A percentile compares a stretch with the other conserved stretches of the same genome.
Conservation (phyloP, 2,888 invertebrate genomes). For the Chrysolina haemoptera region DNA sequence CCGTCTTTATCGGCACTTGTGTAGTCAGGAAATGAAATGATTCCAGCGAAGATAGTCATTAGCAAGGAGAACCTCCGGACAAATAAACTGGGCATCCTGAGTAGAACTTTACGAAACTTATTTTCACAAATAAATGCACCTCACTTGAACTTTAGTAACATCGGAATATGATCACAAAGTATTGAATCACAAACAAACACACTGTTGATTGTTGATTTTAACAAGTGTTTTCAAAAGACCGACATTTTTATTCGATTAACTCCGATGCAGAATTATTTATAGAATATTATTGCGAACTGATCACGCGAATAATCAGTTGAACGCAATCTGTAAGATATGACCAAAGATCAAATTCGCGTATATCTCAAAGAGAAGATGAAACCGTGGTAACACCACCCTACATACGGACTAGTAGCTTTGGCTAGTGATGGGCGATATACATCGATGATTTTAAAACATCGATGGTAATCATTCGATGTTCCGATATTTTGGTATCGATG, state of each 20-base stretch:
- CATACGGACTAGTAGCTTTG: too few relatives aligned
- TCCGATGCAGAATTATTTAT: not conserved
- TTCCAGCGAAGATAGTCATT: not conserved
- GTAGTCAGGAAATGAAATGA: not conserved
- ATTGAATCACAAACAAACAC: conserved; percentile 8
- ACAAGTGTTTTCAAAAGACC: not conserved
- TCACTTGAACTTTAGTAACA: conserved; percentile 6
- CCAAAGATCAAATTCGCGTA: conserved; percentile 6
- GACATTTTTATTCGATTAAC: not conserved
- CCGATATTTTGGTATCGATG: too few relatives aligned
- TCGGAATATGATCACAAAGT: not conserved
- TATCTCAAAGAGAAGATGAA: too few relatives aligned
- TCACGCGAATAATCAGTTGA: not conserved
- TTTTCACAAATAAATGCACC: not conserved
- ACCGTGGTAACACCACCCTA: too few relatives aligned
- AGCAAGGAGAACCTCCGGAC: not conserved
- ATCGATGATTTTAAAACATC: too few relatives aligned
- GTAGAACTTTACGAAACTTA: not conserved
- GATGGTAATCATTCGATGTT: too few relatives aligned
- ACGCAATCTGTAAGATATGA: conserved; percentile 1
- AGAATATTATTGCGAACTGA: not conserved
- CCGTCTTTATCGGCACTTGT: conserved; percentile 51
- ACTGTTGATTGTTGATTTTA: not conserved
- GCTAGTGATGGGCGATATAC: too few relatives aligned
- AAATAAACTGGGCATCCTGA: not conserved